Conservation (phyloP, 2,888 invertebrate species). For the Aquatica leii region DNA sequence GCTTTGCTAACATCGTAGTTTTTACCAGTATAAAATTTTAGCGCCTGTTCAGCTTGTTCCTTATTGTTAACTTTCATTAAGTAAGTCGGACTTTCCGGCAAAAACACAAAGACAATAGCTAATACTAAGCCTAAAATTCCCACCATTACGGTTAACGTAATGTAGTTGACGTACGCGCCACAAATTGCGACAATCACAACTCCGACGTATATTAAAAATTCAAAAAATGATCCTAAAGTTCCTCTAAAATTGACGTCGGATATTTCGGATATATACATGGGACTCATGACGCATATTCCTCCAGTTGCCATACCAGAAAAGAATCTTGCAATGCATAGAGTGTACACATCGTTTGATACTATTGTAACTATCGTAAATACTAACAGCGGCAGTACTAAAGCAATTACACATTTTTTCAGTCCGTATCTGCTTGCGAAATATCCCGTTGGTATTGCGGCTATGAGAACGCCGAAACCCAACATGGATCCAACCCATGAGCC, state of each 20-base stretch:
- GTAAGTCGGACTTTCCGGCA: conserved; percentile 78
- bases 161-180: conserved; percentile 77
- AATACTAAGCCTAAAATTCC: conserved; percentile 70
- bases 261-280: conserved; percentile 86
- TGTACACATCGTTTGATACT: conserved; percentile 15
- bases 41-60: conserved; percentile 67
- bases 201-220: conserved; percentile 77
- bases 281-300: conserved; percentile 68
- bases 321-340: conserved; percentile 64
- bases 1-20: conserved; percentile 69
- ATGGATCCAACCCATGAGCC: conserved; percentile 74
- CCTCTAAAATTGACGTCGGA: conserved; percentile 81
- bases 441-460: conserved; percentile 75
- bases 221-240: conserved; percentile 81
- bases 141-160: conserved; percentile 70
- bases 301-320: conserved; percentile 75
- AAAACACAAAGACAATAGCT: conserved; percentile 69
- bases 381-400: conserved; percentile 70
- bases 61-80: conserved; percentile 65
- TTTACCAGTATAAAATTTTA: conserved; percentile 75
- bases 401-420: conserved; percentile 70
- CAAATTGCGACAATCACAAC: conserved; percentile 74
- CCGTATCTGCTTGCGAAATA: conserved; percentile 73
- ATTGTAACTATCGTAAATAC: conserved; percentile 68
- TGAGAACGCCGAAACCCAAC: conserved; percentile 75